Percentiles rank a stretch among this genome's conserved stretches.
These are phyloP conservation scores for Sylvilagus bachmani DNA, from an alignment of 2,113 vertebrate genomes.

Conservation along the genomic window DNA sequence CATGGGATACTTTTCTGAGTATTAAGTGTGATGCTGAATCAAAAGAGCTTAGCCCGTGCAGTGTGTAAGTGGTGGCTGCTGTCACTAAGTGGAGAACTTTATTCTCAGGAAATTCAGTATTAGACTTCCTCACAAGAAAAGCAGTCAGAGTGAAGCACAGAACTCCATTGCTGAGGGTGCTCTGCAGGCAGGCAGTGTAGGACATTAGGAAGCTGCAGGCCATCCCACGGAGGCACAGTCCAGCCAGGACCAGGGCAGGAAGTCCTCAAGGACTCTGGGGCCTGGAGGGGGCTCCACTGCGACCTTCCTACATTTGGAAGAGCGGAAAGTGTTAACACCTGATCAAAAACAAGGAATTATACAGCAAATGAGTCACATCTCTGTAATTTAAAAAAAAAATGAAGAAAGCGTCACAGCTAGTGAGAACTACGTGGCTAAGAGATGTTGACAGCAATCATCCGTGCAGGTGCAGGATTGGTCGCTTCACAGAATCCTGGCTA, in stretches of 20 bases:
- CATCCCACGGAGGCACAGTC: neutral
- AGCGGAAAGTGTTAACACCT: neutral
- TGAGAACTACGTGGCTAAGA: slow-evolving; percentile 21
- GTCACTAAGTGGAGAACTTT: neutral
- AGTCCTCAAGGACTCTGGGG: neutral
- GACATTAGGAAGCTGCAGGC: neutral
- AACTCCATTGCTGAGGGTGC: slow-evolving; percentile 4
- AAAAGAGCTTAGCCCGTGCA: slow-evolving; percentile 29
- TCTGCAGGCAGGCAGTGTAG: slow-evolving; percentile 30
- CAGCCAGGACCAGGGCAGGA: neutral
- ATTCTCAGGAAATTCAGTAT: neutral
- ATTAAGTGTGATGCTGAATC: neutral
- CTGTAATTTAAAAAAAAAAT: neutral
- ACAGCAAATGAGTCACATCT: neutral
- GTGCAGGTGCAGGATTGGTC: neutral
- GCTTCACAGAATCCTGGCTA: neutral
- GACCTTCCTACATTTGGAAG: slow-evolving; percentile 49
- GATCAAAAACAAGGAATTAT: slow-evolving; percentile 47
- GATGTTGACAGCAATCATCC: neutral
- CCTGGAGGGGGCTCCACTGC: neutral
- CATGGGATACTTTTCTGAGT: neutral
- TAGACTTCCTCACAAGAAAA: slow-evolving; percentile 45
- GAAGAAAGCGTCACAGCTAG: neutral
- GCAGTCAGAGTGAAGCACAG: neutral
- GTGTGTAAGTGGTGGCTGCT: neutral